Conservation (phyloP, 1,140 invertebrate species). For the Araneus ventricosus region DNA sequence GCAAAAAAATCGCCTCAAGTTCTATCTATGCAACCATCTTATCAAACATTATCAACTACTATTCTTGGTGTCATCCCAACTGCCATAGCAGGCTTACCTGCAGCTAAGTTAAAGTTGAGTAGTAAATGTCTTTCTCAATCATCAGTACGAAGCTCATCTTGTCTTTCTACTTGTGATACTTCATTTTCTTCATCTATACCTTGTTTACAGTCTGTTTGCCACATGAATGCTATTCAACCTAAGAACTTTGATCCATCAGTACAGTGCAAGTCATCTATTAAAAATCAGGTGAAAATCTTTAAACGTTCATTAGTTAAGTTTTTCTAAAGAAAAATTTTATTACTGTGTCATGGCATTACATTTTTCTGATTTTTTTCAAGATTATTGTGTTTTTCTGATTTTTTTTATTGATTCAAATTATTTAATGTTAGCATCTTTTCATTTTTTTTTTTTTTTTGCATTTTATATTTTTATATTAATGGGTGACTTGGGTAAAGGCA, state of each 20-base stretch:
- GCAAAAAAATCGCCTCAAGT: conserved; percentile 57
- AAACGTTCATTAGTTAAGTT: no score
- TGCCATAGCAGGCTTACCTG: conserved; percentile 34
- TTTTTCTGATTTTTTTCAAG: no score
- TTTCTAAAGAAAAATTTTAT: no score
- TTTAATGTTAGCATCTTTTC: no score
- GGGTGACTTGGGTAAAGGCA: no score
- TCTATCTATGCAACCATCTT: conserved; percentile 31
- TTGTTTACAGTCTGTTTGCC: neutral
- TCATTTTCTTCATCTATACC: conserved; percentile 37
- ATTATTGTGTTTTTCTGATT: no score
- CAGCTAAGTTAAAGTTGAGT: conserved; percentile 39
- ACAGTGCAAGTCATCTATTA: neutral
- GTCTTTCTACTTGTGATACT: conserved; percentile 4
- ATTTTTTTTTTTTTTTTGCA: no score
- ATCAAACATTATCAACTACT: conserved; percentile 8
- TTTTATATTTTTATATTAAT: no score
- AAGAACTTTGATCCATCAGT: conserved; percentile 3
- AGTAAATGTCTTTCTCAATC: conserved; percentile 34
- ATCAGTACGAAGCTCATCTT: neutral
- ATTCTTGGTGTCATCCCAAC: conserved; percentile 60
- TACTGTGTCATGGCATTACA: no score
- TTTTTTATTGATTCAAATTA: no score
- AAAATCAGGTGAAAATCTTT: conserved; percentile 14
- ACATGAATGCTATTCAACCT: neutral